A percentile compares a stretch with the other conserved stretches of the same genome.
Conservation (phyloP, 2,113 vertebrate genomes). For the Sakesphorus luctuosus region DNA sequence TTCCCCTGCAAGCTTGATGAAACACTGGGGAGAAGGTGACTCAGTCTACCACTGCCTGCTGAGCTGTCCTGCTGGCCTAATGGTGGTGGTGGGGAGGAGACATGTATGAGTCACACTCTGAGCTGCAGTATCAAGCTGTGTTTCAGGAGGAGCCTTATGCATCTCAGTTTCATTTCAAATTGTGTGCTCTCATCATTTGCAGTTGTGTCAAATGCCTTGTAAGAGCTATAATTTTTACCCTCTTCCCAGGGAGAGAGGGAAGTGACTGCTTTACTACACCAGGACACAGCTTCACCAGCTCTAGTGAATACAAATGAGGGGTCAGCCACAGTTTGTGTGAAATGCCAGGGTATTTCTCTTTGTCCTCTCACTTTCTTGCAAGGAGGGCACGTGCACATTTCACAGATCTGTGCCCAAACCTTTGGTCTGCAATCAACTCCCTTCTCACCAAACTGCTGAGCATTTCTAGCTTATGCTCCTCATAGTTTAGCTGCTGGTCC, state of each 20-base stretch:
- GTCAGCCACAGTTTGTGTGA: not conserved
- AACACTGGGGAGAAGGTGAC: not conserved
- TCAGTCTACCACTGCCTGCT: not conserved
- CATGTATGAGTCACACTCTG: rapidly evolving
- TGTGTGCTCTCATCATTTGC: rapidly evolving
- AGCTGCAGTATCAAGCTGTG: not conserved
- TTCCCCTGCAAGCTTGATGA: not conserved
- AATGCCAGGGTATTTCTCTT: not conserved
- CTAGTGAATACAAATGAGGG: not conserved
- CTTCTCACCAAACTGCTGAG: not conserved
- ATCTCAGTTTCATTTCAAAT: not conserved
- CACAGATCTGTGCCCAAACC: not conserved
- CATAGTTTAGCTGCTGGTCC: not conserved
- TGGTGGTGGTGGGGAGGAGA: rapidly evolving
- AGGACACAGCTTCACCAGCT: not conserved
- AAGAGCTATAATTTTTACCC: not conserved
- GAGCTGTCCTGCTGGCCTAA: not conserved
- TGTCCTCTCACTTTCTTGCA: rapidly evolving
- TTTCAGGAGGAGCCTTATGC: not conserved
- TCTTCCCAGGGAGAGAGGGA: not conserved
- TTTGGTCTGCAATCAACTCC: not conserved
- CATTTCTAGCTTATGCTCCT: not conserved
- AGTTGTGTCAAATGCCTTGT: not conserved
- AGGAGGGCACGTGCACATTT: rapidly evolving
- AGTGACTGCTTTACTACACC: not conserved